Percentiles rank a stretch among this genome's conserved stretches.
phyloP scores from a whole-genome alignment of 2,888 invertebrate species.

The Pocota personata region DNA sequence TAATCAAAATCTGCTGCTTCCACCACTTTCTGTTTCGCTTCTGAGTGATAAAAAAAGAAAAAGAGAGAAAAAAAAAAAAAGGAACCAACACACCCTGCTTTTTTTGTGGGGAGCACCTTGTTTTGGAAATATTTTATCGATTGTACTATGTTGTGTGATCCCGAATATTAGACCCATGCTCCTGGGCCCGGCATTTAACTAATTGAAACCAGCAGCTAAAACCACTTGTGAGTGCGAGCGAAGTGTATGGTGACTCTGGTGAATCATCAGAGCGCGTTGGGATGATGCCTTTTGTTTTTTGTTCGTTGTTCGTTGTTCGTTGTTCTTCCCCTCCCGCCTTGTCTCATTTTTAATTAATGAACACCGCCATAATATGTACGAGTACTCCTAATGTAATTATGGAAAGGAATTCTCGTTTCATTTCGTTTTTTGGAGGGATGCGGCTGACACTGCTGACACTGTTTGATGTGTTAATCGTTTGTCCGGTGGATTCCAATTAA shows the following conservation, averaged over 20 bases:
- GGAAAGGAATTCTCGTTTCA: constrained; percentile 33
- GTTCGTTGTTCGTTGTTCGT: constrained; percentile 9
- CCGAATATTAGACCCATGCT: constrained; percentile 9
- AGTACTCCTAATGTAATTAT: constrained; percentile 18
- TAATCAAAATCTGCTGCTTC: constrained; percentile 41
- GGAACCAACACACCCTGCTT: constrained; percentile 52
- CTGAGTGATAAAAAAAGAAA: constrained; percentile 39
- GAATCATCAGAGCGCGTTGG: constrained; percentile 55
- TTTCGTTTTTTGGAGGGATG: neutral
- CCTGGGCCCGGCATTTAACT: constrained; percentile 27
- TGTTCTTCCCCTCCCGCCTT: constrained; percentile 10
- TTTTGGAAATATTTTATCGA: constrained; percentile 24
- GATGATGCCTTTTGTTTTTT: constrained; percentile 25
- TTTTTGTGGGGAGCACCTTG: neutral
- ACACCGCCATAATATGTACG: neutral
- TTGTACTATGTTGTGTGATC: neutral
- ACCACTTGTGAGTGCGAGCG: constrained; percentile 50
- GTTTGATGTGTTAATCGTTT: constrained; percentile 33
- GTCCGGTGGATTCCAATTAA: constrained; percentile 32
- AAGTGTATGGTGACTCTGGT: constrained; percentile 24
- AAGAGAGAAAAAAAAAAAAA: neutral
- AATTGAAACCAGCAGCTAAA: constrained; percentile 52
- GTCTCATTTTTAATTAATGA: constrained; percentile 65
- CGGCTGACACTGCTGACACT: constrained; percentile 18
- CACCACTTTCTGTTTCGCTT: neutral